phyloP scores from a whole-genome alignment of 2,888 invertebrate species.

The Scelioninae gen. 2 region DNA sequence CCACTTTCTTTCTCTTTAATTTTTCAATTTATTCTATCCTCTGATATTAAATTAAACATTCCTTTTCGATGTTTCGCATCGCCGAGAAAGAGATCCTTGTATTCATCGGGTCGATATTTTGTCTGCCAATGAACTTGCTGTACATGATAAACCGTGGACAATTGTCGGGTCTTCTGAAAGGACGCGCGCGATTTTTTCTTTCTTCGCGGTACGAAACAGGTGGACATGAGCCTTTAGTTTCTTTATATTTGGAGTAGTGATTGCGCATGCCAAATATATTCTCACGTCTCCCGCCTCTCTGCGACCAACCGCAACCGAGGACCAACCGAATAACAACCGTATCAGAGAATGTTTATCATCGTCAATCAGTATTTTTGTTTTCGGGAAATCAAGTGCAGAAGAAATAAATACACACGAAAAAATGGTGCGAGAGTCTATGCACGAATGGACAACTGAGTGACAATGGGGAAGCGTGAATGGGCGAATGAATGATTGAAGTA shows the following conservation, averaged over 20 bases:
- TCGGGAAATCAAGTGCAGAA: slow-evolving; percentile 59
- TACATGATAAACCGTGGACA: no score
- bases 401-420: slow-evolving; percentile 53
- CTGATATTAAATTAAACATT: slow-evolving; percentile 72
- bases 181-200: slow-evolving; percentile 23
- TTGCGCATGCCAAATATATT: slow-evolving; percentile 75
- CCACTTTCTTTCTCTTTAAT: slow-evolving; percentile 46
- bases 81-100: slow-evolving; percentile 59
- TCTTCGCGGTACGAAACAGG: slow-evolving; percentile 66
- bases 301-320: slow-evolving; percentile 73
- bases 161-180: no score
- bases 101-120: slow-evolving; percentile 12
- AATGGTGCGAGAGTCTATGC: slow-evolving; percentile 42
- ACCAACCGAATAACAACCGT: slow-evolving; percentile 67
- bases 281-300: slow-evolving; percentile 76
- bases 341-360: slow-evolving; percentile 61
- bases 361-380: slow-evolving; percentile 54
- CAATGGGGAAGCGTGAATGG: slow-evolving; percentile 58
- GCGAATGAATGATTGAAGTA: slow-evolving; percentile 49
- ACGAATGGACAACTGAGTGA: slow-evolving; percentile 61
- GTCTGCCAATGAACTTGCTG: background rate
- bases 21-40: slow-evolving; percentile 68
- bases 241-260: slow-evolving; percentile 75
- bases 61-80: slow-evolving; percentile 70
- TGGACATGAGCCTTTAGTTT: slow-evolving; percentile 74